These are phyloP conservation scores for Reticulitermes lucifugus DNA, from an alignment of 2,888 invertebrate genomes.

Conservation along the genomic window DNA sequence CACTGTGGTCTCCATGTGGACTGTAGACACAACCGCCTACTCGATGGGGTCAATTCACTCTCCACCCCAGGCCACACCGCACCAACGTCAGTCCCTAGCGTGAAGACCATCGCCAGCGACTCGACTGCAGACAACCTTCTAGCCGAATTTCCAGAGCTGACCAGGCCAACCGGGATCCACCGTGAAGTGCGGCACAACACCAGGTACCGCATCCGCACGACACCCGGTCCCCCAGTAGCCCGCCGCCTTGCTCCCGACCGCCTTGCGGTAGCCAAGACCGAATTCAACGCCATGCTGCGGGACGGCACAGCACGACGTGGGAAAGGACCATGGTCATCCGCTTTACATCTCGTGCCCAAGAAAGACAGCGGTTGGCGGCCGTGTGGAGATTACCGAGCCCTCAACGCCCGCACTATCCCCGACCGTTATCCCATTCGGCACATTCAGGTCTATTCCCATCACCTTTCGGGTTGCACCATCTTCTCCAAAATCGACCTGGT, in stretches of 20 bases:
- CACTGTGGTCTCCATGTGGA: slow-evolving; percentile 58
- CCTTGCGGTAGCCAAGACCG: slow-evolving; percentile 54
- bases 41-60: slow-evolving; percentile 45
- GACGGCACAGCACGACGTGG: slow-evolving; percentile 57
- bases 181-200: slow-evolving; percentile 32
- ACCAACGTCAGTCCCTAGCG: neutral
- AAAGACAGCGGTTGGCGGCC: slow-evolving; percentile 57
- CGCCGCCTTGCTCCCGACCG: slow-evolving; percentile 53
- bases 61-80: neutral
- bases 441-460: slow-evolving; percentile 53
- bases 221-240: slow-evolving; percentile 56
- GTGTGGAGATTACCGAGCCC: slow-evolving; percentile 61
- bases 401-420: slow-evolving; percentile 59
- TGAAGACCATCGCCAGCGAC: neutral
- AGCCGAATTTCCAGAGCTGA: slow-evolving; percentile 36
- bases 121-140: neutral
- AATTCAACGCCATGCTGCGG: slow-evolving; percentile 58
- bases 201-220: slow-evolving; percentile 56
- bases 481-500: slow-evolving; percentile 58
- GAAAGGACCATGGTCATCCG: slow-evolving; percentile 58
- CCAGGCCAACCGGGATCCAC: neutral
- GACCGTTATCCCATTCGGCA: slow-evolving; percentile 60
- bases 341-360: slow-evolving; percentile 58
- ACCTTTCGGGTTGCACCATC: slow-evolving; percentile 53
- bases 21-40: slow-evolving; percentile 25